phyloP scores from a whole-genome alignment of 2,888 invertebrate species.

The Tinea semifulvella region DNA sequence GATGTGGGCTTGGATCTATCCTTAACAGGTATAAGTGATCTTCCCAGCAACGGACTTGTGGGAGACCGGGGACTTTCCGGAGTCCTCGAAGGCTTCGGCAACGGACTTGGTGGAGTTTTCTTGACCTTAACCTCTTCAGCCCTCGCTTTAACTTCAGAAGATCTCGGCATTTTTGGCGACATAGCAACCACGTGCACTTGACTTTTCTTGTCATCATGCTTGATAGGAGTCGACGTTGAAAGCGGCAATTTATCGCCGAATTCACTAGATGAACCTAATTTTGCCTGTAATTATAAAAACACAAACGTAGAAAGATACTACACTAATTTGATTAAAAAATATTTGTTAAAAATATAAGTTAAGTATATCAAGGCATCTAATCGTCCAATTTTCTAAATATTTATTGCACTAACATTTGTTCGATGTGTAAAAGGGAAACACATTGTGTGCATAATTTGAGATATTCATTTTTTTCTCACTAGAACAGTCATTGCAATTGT shows the following conservation, averaged over 20 bases:
- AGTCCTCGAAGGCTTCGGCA: conserved; percentile 19
- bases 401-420: too few species aligned
- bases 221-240: conserved; percentile 50
- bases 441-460: too few species aligned
- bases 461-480: too few species aligned
- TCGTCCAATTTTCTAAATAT: too few species aligned
- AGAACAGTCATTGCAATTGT: too few species aligned
- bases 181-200: conserved; percentile 48
- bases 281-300: conserved; percentile 24
- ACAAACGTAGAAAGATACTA: too few species aligned
- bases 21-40: conserved; percentile 29
- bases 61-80: conserved; percentile 17
- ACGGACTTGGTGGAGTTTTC: conserved; percentile 26
- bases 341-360: too few species aligned
- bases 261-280: conserved; percentile 25
- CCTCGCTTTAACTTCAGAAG: background rate
- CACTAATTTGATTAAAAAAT: too few species aligned
- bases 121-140: conserved; percentile 15
- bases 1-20: conserved; percentile 26
- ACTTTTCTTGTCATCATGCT: conserved; percentile 27
- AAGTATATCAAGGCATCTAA: too few species aligned
- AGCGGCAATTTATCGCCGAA: conserved; percentile 35
- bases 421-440: too few species aligned
- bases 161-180: conserved; percentile 37
- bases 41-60: conserved; percentile 19